Evolutionary conservation across 2,797 vertebrate species (phyloP), one percentile per base, ranked within the genome.

Genomic region (Balearica regulorum): DNA sequence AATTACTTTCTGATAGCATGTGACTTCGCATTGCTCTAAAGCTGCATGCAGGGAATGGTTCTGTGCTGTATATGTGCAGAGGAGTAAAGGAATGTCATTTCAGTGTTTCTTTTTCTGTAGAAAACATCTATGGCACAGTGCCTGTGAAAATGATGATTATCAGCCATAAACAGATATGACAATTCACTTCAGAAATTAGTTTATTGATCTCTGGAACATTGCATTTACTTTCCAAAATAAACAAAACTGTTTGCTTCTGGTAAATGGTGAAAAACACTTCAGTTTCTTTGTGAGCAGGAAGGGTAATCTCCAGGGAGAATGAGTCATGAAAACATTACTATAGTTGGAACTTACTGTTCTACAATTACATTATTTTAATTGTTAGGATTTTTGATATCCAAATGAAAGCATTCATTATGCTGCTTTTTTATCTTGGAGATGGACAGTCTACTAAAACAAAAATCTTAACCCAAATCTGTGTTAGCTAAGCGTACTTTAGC

Each of bases 201-300:
- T 95, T 97, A 97, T 94, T 93, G 96, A 97, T 96, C 84, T 96
- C 68, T 79, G 91, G 88, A 93, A 96, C 86, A 82, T 62, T 76
- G 85, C 17, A 70, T 96, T 92, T 94, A 58, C 64, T 96, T 91
- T 93, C 62, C 80, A 94, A 96, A 96, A 88, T 80, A 83, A 94
- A 88, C 58, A 82, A 69, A 95, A 78, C 70, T 70, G 31, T 87
- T 88, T 87, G 53, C 72, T 93, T 97, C 87, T 96, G 85, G 70
- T 94, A 95, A 94, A 86, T 81, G 70, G 61, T 83, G 83, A 60
- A 94, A 93, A 94, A 51, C 39, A 31, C 17, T 88, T 86, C 14
- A 69, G 33, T n/a, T 87, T 87, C 66, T 93, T 76, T 93, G 46
- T 68, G 68, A 88, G 31, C 39, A 87, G 26, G 53, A 88, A 75